Evolutionary conservation across 2,888 invertebrate species (phyloP).

Genomic region (Tortrix viridana): DNA sequence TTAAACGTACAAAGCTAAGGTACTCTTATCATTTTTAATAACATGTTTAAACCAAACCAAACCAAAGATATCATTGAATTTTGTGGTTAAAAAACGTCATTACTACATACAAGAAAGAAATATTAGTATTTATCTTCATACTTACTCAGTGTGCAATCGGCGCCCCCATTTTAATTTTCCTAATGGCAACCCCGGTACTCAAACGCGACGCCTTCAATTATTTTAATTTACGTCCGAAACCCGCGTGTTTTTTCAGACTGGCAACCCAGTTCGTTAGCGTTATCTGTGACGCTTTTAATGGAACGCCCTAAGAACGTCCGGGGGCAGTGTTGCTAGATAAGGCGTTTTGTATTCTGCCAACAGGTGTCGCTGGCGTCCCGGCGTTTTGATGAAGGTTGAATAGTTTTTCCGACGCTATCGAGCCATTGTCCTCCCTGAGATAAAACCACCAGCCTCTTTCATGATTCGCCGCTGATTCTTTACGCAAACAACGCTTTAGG

Average conservation of each 20-base stretch:
- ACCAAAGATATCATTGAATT: too few relatives aligned
- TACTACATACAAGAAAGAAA: too few relatives aligned
- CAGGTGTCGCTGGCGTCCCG: conserved; percentile 61
- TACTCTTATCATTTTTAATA: too few relatives aligned
- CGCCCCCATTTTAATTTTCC: conserved; percentile 22
- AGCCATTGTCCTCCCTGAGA: conserved; percentile 51
- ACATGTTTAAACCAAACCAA: too few relatives aligned
- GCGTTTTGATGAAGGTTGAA: conserved; percentile 54
- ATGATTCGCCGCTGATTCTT: conserved; percentile 47
- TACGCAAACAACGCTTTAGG: conserved; percentile 55
- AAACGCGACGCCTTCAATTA: conserved; percentile 23
- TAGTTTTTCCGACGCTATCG: conserved; percentile 63
- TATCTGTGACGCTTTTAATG: conserved; percentile 25
- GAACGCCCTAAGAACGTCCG: conserved; percentile 14
- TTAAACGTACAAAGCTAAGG: too few relatives aligned
- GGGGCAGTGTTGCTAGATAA: conserved; percentile 35
- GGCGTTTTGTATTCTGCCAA: conserved; percentile 49
- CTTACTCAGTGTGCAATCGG: not conserved
- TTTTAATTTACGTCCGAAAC: conserved; percentile 20
- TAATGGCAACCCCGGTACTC: conserved; percentile 26
- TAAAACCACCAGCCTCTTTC: conserved; percentile 49
- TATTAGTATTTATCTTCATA: not conserved
- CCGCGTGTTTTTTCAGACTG: conserved; percentile 9
- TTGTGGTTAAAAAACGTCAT: too few relatives aligned
- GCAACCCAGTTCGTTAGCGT: conserved; percentile 25